Base-by-base conservation (phyloP, 2,113 vertebrate species). In the Pogona vitticeps region DNA sequence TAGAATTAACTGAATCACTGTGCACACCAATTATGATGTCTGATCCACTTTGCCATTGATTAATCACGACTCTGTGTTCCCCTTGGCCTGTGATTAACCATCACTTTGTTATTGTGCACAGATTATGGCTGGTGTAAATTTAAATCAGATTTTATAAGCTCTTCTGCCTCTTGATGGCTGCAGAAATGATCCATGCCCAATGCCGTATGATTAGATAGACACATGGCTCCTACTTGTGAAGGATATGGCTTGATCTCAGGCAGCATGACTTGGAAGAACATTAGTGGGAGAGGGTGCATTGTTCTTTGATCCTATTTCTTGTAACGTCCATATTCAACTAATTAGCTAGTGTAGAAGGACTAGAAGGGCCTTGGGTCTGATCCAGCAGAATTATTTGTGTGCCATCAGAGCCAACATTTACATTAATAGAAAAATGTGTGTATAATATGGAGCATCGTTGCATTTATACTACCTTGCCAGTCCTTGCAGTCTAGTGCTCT, bases 341-440 rank as follows among this genome's bases (percentile, higher is more conserved):
- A 6, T 79, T 79, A 58, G 36, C 59, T 6, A 18, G n/a, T 61
- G 17, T 20, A 15, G 33, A 31, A 61, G 1, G 15, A 59, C 21
- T 73, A 40, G 14, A 59, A n/a, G 12, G 38, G 26, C 14, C 15
- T 75, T 75, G 15, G 33, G 36, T 38, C 12, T 58, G 46, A 58
- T 58, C 42, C 81, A 56, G 63, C n/a, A 9, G 21, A 79, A 31
- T 1, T 72, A 5, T 71, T 70, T 65, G 33, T 33, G 18, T 70
- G 42, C 33, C 56, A 68, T 68, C 63, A 26, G 9, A 26, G 23
- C 8, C 0, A 33, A 6, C 70, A 42, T 20, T 28, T 38, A n/a
- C 15, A 38, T 38, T 33, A 26, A 72, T 76, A 38, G n/a, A 80
- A 2, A n/a, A 0, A 0, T 28, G 56, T 0, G 0, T 18, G 26